Evolutionary conservation across 2,888 invertebrate species (phyloP).

Genomic region (Cephalotes varians): DNA sequence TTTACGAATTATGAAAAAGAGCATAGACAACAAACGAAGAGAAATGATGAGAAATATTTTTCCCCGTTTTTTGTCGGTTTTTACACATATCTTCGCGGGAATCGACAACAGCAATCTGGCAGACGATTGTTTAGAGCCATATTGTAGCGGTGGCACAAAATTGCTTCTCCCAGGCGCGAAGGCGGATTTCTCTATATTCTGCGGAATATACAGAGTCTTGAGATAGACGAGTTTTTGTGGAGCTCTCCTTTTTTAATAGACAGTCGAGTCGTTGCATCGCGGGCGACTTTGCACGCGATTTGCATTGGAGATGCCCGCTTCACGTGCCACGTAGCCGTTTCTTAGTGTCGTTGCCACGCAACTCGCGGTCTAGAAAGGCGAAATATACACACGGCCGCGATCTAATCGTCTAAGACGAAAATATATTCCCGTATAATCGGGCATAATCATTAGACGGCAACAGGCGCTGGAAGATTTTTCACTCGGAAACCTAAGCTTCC

Average conservation of each 20-base stretch:
- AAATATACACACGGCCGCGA: conserved; percentile 19
- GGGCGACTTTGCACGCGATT: conserved; percentile 63
- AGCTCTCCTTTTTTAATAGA: conserved; percentile 61
- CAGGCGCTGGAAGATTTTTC: background rate
- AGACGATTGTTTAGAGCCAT: conserved; percentile 44
- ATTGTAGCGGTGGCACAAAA: conserved; percentile 16
- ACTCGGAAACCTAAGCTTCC: background rate
- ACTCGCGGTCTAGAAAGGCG: background rate
- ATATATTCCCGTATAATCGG: conserved; percentile 5
- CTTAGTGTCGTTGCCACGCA: conserved; percentile 41
- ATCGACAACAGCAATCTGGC: conserved; percentile 40
- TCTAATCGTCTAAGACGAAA: conserved; percentile 20
- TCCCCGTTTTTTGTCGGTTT: background rate
- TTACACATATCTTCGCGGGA: background rate
- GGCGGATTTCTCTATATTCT: conserved; percentile 6
- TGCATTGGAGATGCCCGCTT: conserved; percentile 66
- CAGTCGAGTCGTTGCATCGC: conserved; percentile 26
- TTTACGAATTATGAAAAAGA: conserved; percentile 33
- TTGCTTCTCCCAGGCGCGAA: conserved; percentile 13
- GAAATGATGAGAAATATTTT: conserved; percentile 67
- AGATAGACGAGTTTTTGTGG: conserved; percentile 54
- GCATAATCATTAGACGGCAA: background rate
- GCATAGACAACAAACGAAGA: background rate
- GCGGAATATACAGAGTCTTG: conserved; percentile 27
- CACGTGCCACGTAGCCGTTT: conserved; percentile 66